Conservation (phyloP, 2,113 vertebrate species). For the Garra rufa region DNA sequence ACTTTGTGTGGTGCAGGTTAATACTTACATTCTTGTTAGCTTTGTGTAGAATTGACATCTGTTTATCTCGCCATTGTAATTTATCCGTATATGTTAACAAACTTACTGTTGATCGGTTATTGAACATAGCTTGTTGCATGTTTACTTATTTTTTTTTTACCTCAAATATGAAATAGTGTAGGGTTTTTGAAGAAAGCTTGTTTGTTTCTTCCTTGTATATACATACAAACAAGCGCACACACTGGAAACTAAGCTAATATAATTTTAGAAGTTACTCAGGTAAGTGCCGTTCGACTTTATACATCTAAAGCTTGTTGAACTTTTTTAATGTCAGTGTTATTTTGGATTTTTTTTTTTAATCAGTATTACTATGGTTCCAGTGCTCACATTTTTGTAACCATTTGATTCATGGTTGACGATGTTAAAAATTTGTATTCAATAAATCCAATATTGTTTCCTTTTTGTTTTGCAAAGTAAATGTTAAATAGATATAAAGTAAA, state of each 20-base stretch:
- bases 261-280: slow-evolving; percentile 43
- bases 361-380: neutral
- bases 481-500: neutral
- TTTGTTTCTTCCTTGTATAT: neutral
- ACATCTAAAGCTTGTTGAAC: neutral
- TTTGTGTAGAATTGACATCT: neutral
- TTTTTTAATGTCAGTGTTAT: neutral
- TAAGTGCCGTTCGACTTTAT: slow-evolving; percentile 44
- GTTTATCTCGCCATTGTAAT: slow-evolving; percentile 20
- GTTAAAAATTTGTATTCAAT: neutral
- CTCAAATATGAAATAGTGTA: slow-evolving; percentile 8
- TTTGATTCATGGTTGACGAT: slow-evolving; percentile 15
- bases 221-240: neutral
- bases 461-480: neutral
- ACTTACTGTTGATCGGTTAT: slow-evolving; percentile 5
- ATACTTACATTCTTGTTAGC: slow-evolving; percentile 16
- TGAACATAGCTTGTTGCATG: slow-evolving; percentile 4
- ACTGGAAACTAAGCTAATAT: slow-evolving; percentile 5
- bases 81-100: slow-evolving; percentile 22
- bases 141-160: slow-evolving; percentile 29
- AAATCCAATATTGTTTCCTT: neutral
- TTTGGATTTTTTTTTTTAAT: too few relatives aligned
- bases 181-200: neutral
- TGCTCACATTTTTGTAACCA: slow-evolving; percentile 29
- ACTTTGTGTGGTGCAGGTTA: neutral